Conservation (phyloP, 2,797 vertebrate species). For the Nannoperca australis region DNA sequence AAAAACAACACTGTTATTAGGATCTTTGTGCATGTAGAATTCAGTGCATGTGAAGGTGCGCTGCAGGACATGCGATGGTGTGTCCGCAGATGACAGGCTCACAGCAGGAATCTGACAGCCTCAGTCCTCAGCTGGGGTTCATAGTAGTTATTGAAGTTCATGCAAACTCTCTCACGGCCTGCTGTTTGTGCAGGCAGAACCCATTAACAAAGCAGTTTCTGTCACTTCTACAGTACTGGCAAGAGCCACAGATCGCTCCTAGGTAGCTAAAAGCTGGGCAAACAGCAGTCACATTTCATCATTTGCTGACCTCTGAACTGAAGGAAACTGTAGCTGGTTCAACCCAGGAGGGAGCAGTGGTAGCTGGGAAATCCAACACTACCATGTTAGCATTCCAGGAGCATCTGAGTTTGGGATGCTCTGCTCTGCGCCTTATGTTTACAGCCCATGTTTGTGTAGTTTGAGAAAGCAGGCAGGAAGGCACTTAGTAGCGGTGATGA, state of each 20-base stretch:
- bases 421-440: conserved; percentile 60
- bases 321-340: conserved; percentile 53
- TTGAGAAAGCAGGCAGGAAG: conserved; percentile 52
- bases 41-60: conserved; percentile 45
- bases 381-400: conserved; percentile 76
- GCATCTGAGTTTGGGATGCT: conserved; percentile 67
- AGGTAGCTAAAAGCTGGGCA: conserved; percentile 12
- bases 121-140: conserved; percentile 17
- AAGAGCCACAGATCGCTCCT: conserved; percentile 5
- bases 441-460: conserved; percentile 68
- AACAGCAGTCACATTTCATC: conserved; percentile 53
- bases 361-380: conserved; percentile 80
- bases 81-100: conserved; percentile 49
- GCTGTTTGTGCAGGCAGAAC: conserved; percentile 9
- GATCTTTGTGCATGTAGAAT: conserved; percentile 26
- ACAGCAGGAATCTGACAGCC: conserved; percentile 44
- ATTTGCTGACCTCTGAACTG: conserved; percentile 72
- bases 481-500: conserved; percentile 57
- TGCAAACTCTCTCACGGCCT: conserved; percentile 6
- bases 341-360: conserved; percentile 47
- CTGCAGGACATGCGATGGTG: conserved; percentile 19
- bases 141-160: conserved; percentile 1
- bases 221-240: conserved; percentile 10
- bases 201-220: conserved; percentile 26
- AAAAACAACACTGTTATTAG: conserved; percentile 34